Evolutionary conservation across 2,113 vertebrate species (phyloP).

Genomic region (Scartelaos histophorus): DNA sequence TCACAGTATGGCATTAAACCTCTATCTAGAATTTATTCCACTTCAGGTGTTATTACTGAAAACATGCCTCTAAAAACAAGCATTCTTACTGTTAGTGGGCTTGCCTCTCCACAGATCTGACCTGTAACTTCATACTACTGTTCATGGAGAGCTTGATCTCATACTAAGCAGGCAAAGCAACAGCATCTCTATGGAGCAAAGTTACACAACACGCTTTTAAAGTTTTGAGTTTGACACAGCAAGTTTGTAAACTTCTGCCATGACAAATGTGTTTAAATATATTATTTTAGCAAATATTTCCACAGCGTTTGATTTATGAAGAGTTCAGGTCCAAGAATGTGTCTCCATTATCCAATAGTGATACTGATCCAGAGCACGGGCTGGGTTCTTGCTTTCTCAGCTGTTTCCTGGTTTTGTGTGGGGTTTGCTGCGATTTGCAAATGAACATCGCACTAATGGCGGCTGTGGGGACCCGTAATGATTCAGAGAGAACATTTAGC

Average conservation of each 20-base stretch:
- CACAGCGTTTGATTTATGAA: not conserved
- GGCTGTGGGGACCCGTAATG: not conserved
- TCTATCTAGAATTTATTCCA: too few species aligned
- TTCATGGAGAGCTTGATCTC: too few species aligned
- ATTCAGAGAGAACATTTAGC: not conserved
- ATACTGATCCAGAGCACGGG: not conserved
- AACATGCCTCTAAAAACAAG: too few species aligned
- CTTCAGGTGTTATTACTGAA: not conserved
- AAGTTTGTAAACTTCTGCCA: not conserved
- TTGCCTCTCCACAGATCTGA: too few species aligned
- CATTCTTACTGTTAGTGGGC: too few species aligned
- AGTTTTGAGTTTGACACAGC: not conserved
- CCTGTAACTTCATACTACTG: too few species aligned
- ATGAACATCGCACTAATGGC: not conserved
- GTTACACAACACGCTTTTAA: not conserved
- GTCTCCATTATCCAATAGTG: slow-evolving; percentile 6
- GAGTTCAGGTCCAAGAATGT: slow-evolving; percentile 13
- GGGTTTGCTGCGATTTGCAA: not conserved
- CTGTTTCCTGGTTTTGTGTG: slow-evolving; percentile 31
- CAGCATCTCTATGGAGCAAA: not conserved
- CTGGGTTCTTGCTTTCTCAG: slow-evolving; percentile 16
- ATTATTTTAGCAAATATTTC: not conserved
- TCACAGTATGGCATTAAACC: too few species aligned
- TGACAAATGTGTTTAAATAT: not conserved
- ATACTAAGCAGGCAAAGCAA: too few species aligned